phyloP scores from a whole-genome alignment of 2,888 invertebrate species.

The Seira sanloemensis region DNA sequence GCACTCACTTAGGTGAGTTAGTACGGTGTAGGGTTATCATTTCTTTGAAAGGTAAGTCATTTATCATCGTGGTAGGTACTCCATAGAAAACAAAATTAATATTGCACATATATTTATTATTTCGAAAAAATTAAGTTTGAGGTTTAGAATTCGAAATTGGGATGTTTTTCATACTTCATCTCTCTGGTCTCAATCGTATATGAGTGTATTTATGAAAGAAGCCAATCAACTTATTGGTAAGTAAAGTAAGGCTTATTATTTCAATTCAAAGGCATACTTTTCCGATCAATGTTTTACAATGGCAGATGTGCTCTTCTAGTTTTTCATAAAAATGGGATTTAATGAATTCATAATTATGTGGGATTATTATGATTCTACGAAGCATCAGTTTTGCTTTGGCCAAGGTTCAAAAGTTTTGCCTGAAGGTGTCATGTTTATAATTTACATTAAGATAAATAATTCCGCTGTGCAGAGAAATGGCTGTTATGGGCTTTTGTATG shows the following conservation, averaged over 20 bases:
- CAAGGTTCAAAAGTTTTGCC: background rate
- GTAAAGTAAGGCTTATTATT: background rate
- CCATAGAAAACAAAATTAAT: conserved; percentile 18
- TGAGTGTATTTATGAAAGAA: conserved; percentile 16
- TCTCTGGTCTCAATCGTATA: background rate
- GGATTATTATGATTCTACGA: background rate
- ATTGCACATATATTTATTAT: conserved; percentile 32
- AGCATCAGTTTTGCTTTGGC: background rate
- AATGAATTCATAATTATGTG: conserved; percentile 31
- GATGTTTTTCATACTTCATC: background rate
- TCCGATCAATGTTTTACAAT: conserved; percentile 5
- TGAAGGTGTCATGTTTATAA: background rate
- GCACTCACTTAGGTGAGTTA: background rate
- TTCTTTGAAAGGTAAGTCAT: background rate
- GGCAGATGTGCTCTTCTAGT: background rate
- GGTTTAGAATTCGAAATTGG: conserved; percentile 3
- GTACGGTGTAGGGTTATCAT: background rate
- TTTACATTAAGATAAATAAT: background rate
- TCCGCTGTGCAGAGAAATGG: too few species aligned
- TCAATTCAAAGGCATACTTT: conserved; percentile 12
- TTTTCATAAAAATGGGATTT: background rate
- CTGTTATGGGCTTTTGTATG: conserved; percentile 4
- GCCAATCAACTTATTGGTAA: conserved; percentile 27
- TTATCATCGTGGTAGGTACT: background rate
- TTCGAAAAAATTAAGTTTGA: conserved; percentile 10